Base-by-base conservation (phyloP, 2,797 vertebrate genomes). In the Sebastes nivosus region DNA sequence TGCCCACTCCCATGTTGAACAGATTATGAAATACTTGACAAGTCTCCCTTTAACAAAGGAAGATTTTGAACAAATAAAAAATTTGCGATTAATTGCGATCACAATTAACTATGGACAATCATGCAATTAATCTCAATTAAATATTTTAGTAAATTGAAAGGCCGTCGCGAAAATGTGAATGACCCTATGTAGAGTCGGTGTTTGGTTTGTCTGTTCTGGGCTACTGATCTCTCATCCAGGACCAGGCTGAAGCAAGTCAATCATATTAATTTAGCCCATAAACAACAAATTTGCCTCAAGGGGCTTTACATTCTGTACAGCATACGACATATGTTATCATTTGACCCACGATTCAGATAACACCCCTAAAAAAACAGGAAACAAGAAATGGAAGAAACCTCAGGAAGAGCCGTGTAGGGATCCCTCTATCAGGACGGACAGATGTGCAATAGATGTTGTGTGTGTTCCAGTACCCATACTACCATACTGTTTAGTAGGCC, bases 1-100 rank as follows among this genome's bases (percentile, higher is more conserved):
- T 18, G 7, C 42, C 16, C 42, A 50, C 42, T 50, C 1, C 14
- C 46, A 50, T 50, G 46, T 1, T 50, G 7, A 50, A 0, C 0
- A 50, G 46, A 50, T 0, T 50, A 50, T 50, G 0, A 50, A 20
- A 50, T 20, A 50, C 46, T 4, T 50, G 3, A 0, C 14, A 46
- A 46, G 0, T 46, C 42, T 18, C 42, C 42, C 16, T 46, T 18
- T 46, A 46, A 11, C 34, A 42, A 46, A 46, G 42, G 42, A 0
- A 46, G 42, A 46, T 0, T 50, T 50, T 20, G 46, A 50, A 50
- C 46, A 50, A 0, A 50, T 50, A 20, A 13, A 46, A 46, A 50
- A 20, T 8, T 0, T 50, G 18, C 0, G 3, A 50, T 50, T 50
- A 50, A 18, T 50, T 50, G 46, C 18, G 0, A 50, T 50, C 18